Conservation (phyloP, 2,888 invertebrate species). For the Odontocolon sp. region DNA sequence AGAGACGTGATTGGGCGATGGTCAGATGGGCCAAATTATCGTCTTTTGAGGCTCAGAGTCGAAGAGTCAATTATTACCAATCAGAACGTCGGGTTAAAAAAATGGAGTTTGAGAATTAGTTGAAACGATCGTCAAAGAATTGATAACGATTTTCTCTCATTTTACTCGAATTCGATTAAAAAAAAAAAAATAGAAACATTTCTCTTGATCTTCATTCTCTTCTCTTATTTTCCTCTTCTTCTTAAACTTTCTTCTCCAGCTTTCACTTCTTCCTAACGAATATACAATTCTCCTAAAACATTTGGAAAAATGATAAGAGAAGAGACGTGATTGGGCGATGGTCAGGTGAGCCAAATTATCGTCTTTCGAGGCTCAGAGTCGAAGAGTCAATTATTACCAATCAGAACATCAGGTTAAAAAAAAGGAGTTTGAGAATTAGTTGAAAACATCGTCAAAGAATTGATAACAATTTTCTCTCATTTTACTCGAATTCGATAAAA, state of each 20-base stretch:
- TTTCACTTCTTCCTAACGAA: background rate
- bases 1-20: conserved; percentile 33
- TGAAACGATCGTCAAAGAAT: too few relatives aligned
- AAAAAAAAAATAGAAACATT: too few relatives aligned
- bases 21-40: conserved; percentile 36
- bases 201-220: too few relatives aligned
- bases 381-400: conserved; percentile 48
- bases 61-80: conserved; percentile 48
- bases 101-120: too few relatives aligned
- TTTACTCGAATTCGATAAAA: too few relatives aligned
- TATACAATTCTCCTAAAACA: background rate
- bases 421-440: too few relatives aligned
- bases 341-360: conserved; percentile 33
- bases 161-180: too few relatives aligned
- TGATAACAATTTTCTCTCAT: too few relatives aligned
- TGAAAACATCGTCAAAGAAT: too few relatives aligned
- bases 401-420: background rate
- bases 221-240: too few relatives aligned
- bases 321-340: conserved; percentile 33
- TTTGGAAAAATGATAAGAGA: conserved; percentile 1
- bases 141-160: too few relatives aligned
- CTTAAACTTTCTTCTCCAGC: too few relatives aligned
- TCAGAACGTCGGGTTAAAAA: background rate
- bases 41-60: conserved; percentile 6
- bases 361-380: conserved; percentile 5